Evolutionary conservation across 2,888 invertebrate species (phyloP), one percentile per base, ranked within the genome.

Genomic region (Calephelis perditalis): DNA sequence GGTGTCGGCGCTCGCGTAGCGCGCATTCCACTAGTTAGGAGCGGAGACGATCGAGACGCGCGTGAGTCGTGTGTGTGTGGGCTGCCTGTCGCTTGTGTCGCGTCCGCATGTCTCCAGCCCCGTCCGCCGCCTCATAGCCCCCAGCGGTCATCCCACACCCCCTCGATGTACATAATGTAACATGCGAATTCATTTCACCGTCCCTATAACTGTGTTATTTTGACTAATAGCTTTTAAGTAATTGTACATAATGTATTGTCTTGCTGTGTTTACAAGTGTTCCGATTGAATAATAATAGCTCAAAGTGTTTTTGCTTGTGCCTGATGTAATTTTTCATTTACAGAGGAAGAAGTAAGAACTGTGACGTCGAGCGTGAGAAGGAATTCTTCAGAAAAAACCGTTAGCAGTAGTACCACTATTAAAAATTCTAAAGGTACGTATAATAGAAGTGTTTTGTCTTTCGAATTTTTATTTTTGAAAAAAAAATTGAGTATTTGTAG

Each of bases 1-100:
- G 73, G 96, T 97, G 91, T 91, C 92, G 87, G 91, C 82, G 84
- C 87, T 90, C 78, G 84, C 87, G 76, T 88, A 86, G 71, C 78
- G 76, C 69, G 64, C 66, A 88, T 88, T 88, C 88, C 88, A 85
- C 84, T 85, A 81, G 82, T 78, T 82, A 84, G 81, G 77, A 78
- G 77, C 78, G 77, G 81, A 82, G 82, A 75, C 78, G 79, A 84
- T 82, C 82, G 86, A 87, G 86, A 84, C 86, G 85, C 87, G 86
- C 86, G 88, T 87, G 87, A 87, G 86, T 86, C 83, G 86, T 81
- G 86, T 88, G 88, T 87, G 90, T 86, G 90, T 87, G 88, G 82
- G 76, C 83, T 78, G 82, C 79, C 78, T 71, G 72, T 77, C 76
- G 84, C 83, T 83, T 85, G 80, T 80, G 81, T 78, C 83, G 82